These are phyloP conservation scores for Nemopilema nomurai DNA, from an alignment of 30 jellyfish, hydroid and myxozoan genomes.

Conservation along the genomic window DNA sequence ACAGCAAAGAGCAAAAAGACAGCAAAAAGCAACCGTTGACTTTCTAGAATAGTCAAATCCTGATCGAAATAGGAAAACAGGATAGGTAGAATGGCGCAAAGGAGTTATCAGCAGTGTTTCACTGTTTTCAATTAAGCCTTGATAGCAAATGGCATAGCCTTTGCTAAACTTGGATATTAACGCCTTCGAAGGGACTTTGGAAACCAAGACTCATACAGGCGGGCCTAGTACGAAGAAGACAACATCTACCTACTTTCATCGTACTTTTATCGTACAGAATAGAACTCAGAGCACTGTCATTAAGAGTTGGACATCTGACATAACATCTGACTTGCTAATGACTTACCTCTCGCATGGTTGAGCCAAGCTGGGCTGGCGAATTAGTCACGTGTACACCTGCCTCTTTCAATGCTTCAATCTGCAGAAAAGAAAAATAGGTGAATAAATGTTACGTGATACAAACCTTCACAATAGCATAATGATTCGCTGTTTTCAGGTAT, in stretches of 20 bases:
- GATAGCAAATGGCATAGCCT: too few species aligned
- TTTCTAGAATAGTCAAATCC: background rate
- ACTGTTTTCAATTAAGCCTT: too few species aligned
- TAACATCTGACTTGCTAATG: background rate
- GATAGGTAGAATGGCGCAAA: background rate
- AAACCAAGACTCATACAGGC: background rate
- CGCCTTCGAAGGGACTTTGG: background rate
- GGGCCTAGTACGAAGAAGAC: too few species aligned
- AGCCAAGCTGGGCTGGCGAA: slow-evolving; percentile 96
- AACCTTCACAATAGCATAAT: too few species aligned
- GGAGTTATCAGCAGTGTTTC: too few species aligned
- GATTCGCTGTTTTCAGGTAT: background rate
- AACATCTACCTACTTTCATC: too few species aligned
- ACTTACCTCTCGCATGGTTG: slow-evolving; percentile 85
- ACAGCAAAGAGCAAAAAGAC: background rate
- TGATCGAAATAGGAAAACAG: background rate
- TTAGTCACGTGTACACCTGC: slow-evolving; percentile 92
- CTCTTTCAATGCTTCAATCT: slow-evolving; percentile 91
- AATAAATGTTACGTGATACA: background rate
- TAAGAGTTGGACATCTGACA: background rate
- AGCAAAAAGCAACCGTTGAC: background rate
- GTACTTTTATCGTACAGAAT: too few species aligned
- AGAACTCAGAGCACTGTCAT: background rate
- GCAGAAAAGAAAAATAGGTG: background rate
- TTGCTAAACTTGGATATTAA: too few species aligned